Conservation (phyloP, 2,888 invertebrate species). For the Agapetus fuscipes region DNA sequence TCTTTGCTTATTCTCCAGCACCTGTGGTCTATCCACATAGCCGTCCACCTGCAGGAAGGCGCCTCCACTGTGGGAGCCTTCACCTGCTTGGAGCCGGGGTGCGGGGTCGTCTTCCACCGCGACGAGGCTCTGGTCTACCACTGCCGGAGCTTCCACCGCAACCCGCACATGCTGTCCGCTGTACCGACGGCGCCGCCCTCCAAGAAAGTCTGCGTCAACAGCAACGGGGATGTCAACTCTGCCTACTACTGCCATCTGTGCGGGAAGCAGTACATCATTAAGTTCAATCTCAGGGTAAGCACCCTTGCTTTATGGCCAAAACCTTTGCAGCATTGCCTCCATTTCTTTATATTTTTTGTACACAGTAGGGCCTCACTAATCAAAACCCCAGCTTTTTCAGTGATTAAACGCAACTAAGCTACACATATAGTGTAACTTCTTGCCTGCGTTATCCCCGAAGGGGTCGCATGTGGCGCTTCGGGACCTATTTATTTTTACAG, state of each 20-base stretch:
- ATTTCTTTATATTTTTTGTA: no score
- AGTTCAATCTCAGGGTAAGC: constrained; percentile 53
- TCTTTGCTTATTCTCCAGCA: constrained; percentile 15
- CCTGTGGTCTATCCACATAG: constrained; percentile 44
- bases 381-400: no score
- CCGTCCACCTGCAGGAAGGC: constrained; percentile 32
- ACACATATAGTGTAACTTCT: no score
- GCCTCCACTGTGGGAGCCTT: constrained; percentile 27
- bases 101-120: constrained; percentile 46
- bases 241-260: constrained; percentile 50
- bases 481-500: no score
- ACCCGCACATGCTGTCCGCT: constrained; percentile 23
- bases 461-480: no score
- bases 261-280: constrained; percentile 56
- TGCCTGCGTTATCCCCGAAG: no score
- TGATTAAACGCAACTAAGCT: no score
- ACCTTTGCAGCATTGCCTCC: no score
- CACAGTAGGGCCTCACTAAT: no score
- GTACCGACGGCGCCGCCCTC: constrained; percentile 35
- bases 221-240: constrained; percentile 37
- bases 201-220: constrained; percentile 42
- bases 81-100: constrained; percentile 43
- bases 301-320: constrained; percentile 2
- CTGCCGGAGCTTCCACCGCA: constrained; percentile 40
- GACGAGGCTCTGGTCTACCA: constrained; percentile 50